Conservation (phyloP, 2,888 invertebrate genomes). For the Trissolcus brochymenae region DNA sequence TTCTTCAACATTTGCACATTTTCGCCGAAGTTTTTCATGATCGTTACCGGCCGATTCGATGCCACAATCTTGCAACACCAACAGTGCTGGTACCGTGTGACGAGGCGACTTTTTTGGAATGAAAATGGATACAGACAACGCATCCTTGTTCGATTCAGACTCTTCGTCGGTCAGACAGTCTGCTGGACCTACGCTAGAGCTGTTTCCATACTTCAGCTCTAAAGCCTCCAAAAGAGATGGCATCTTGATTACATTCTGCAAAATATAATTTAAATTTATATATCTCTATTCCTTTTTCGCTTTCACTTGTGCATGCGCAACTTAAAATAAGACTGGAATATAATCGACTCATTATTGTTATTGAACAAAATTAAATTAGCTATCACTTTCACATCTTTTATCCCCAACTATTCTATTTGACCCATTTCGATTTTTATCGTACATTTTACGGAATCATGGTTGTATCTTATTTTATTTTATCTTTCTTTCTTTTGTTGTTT, state of each 20-base stretch:
- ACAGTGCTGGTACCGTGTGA: conserved; percentile 85
- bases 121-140: conserved; percentile 88
- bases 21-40: conserved; percentile 84
- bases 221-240: conserved; percentile 93
- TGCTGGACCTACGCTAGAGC: conserved; percentile 77
- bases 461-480: too few species aligned
- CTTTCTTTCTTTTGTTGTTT: too few species aligned
- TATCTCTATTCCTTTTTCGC: too few species aligned
- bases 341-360: too few species aligned
- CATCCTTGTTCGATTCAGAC: conserved; percentile 78
- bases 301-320: too few species aligned
- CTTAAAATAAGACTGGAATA: too few species aligned
- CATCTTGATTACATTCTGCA: conserved; percentile 79
- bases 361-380: too few species aligned
- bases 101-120: conserved; percentile 90
- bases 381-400: too few species aligned
- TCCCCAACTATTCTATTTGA: too few species aligned
- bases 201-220: conserved; percentile 87
- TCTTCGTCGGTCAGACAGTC: conserved; percentile 79
- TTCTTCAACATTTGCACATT: conserved; percentile 93
- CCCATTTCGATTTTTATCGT: too few species aligned
- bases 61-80: conserved; percentile 93
- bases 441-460: too few species aligned
- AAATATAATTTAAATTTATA: conserved; percentile 3
- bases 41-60: conserved; percentile 93